Conservation (phyloP, 1,140 invertebrate species). For the Orussus abietinus region DNA sequence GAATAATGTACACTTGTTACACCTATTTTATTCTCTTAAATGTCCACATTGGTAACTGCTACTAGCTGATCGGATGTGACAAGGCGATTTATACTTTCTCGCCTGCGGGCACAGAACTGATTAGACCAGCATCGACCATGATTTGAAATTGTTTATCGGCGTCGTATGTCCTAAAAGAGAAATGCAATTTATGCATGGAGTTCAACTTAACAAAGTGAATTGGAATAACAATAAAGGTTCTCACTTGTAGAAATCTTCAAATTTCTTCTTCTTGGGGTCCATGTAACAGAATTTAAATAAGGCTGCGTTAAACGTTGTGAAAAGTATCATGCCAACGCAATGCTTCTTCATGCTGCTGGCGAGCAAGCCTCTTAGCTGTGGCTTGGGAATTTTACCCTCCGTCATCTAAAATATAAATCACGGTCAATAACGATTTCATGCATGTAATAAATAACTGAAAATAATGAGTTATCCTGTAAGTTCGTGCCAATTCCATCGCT, state of each 20-base stretch:
- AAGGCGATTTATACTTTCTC: conserved; percentile 18
- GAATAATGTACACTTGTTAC: conserved; percentile 8
- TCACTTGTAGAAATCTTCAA: conserved; percentile 57
- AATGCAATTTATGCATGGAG: conserved; percentile 10
- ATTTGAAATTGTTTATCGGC: conserved; percentile 40
- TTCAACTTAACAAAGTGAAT: background rate
- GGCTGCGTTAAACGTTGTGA: conserved; percentile 19
- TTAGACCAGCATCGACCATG: conserved; percentile 51
- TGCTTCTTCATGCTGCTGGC: conserved; percentile 36
- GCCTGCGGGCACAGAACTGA: conserved; percentile 36
- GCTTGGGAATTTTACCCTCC: conserved; percentile 37
- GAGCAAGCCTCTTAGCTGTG: conserved; percentile 49
- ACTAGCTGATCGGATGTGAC: too few species aligned
- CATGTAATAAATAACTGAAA: background rate
- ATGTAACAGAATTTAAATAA: conserved; percentile 35
- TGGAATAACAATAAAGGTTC: conserved; percentile 9
- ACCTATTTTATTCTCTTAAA: conserved; percentile 16
- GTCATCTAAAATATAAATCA: conserved; percentile 27
- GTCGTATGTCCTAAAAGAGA: conserved; percentile 52
- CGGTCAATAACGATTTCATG: background rate
- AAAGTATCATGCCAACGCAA: conserved; percentile 26
- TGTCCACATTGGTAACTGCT: conserved; percentile 12
- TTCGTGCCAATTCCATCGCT: too few species aligned
- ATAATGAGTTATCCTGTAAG: background rate
- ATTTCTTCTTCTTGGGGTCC: conserved; percentile 43